Evolutionary conservation across 2,888 invertebrate species (phyloP).

Genomic region (Philopedon plagiatum): DNA sequence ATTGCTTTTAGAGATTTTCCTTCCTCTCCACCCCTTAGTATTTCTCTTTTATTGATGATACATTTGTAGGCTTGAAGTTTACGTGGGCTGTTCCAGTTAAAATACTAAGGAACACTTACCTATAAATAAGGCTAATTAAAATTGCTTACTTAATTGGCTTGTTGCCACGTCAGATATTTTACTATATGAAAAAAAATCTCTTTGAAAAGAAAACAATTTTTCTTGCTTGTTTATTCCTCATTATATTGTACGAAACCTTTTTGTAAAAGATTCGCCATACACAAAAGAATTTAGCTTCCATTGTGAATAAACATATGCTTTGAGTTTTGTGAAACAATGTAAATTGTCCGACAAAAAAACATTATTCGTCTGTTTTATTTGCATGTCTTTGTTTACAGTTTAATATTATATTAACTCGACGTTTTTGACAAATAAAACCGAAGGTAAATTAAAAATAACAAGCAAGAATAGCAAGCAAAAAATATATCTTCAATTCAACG

Average conservation of each 20-base stretch:
- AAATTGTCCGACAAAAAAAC: not conserved
- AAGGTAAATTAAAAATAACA: no score
- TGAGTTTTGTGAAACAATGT: not conserved
- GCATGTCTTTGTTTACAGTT: not conserved
- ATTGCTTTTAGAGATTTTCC: no score
- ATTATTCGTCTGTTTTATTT: not conserved
- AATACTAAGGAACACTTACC: no score
- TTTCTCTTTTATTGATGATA: no score
- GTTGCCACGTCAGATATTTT: not conserved
- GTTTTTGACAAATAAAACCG: no score
- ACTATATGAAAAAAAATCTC: not conserved
- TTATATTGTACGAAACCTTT: not conserved
- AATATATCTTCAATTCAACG: no score
- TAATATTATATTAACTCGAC: no score
- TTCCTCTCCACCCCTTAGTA: no score
- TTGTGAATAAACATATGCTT: not conserved
- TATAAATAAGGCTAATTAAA: not conserved
- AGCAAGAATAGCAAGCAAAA: no score
- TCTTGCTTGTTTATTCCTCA: slow-evolving; percentile 10
- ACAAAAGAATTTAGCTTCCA: not conserved
- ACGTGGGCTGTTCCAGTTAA: no score
- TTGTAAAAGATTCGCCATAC: not conserved
- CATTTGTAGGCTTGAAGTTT: no score
- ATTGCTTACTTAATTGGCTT: not conserved
- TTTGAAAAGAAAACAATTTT: slow-evolving; percentile 7